Base-by-base conservation (phyloP, 2,888 invertebrate species). In the Xanthia togata region DNA sequence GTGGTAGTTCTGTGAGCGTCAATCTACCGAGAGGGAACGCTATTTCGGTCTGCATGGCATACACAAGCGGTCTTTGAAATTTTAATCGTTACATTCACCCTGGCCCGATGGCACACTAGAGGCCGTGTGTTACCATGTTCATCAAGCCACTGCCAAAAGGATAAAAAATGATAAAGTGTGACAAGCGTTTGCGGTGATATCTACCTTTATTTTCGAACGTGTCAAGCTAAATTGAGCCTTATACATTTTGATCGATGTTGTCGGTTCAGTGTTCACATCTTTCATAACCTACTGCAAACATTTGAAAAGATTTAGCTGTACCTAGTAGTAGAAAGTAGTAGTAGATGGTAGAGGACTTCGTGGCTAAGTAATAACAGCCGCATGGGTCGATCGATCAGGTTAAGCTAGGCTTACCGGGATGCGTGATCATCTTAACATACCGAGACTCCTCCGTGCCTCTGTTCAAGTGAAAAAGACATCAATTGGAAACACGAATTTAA, bases 81-180 rank as follows among this genome's bases (percentile, higher is more conserved):
- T 96, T 96, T 96, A 96, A 96, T 96, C 93, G 96, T 94, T 94
- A 94, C 96, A 94, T 96, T 96, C 96, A 96, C 96, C 95, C 95
- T 93, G 93, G 89, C 91, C 93, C 91, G 91, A 93, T 95, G 94
- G 94, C 93, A 93, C 94, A 93, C 93, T 92, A 87, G 93, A 92
- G 93, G 90, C 92, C 89, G 88, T 83, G 90, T 91, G 92, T 91
- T 92, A 88, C 92, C 91, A 91, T 91, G 91, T 91, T 92, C 91
- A 90, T 93, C 90, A 91, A 87, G 85, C 81, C 81, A 88, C 85
- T 80, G 80, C 88, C 83, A 92, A 91, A 91, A 91, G 89, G 88
- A 91, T 87, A 90, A 90, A 91, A 89, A 87, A 86, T 81, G 78
- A 85, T 85, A 83, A 87, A 89, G 83, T 85, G 82, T 82, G 78